Base-by-base conservation (phyloP, 2,888 invertebrate genomes). In the Embidobia sp. region DNA sequence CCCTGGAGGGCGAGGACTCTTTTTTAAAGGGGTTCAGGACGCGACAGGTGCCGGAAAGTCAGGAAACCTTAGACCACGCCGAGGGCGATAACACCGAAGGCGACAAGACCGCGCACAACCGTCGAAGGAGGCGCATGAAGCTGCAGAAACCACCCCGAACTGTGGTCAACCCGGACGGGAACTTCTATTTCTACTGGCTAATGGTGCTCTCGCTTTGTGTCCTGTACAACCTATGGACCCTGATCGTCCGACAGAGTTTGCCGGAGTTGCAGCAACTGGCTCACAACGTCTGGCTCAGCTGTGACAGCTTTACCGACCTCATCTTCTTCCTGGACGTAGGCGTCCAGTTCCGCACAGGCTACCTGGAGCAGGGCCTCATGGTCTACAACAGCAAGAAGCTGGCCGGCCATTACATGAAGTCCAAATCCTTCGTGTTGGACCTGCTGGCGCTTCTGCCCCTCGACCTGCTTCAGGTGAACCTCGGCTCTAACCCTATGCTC, bases 161-260 rank as follows among this genome's bases (percentile, higher is more conserved):
- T 16, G 97, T 98, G 55, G 95, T 98, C 81, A 97, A 98, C 90
- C 98, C 98, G 0, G 97, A 98, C 90, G 97, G 97, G 86, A 97
- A 96, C 90, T 96, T 97, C 90, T 97, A 97, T 92, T 98, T 97
- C 91, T 96, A 97, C 90, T 98, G 98, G 98, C 91, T 98, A 82
- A 94, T 96, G 92, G 90, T 97, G 79, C 93, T 97, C 83, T 97
- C 98, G 46, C 90, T 94, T 80, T 96, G 97, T 89, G 96, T 98
- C 82, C 93, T 98, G 73, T 98, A 98, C 91, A 98, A 98, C 91
- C 92, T 97, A 81, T 98, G 98, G 98, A 96, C 98, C 22, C 92
- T 97, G 78, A 98, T 98, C 83, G 98, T 97, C 40, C 92, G 98
- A 59, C 97, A 98, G 90, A 97, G 97, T 88, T 95, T 98, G 90